Evolutionary conservation across 2,113 vertebrate genomes (phyloP).

Genomic region (Sciurus niger): DNA sequence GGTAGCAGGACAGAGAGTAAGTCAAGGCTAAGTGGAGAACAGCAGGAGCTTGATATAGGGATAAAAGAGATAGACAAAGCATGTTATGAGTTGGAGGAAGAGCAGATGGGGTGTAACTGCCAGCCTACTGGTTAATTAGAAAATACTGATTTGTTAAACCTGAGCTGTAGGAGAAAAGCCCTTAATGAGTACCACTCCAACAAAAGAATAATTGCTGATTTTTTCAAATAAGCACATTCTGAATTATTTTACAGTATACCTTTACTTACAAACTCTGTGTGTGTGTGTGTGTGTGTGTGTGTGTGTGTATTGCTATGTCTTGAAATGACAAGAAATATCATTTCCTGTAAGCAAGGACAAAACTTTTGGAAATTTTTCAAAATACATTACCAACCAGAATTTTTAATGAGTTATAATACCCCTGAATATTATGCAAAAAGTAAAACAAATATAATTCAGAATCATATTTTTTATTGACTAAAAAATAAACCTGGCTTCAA

Average conservation of each 20-base stretch:
- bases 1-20: slow-evolving; percentile 46
- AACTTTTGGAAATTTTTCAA: slow-evolving; percentile 7
- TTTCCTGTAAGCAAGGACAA: slow-evolving; percentile 46
- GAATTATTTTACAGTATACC: not conserved
- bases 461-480: not conserved
- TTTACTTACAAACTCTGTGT: slow-evolving; percentile 42
- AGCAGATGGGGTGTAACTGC: slow-evolving; percentile 57
- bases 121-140: slow-evolving; percentile 48
- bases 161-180: not conserved
- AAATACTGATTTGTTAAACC: slow-evolving; percentile 58
- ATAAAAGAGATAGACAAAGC: slow-evolving; percentile 26
- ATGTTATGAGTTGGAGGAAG: not conserved
- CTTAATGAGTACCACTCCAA: not conserved
- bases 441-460: slow-evolving; percentile 55
- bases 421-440: slow-evolving; percentile 24
- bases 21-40: not conserved
- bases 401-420: not conserved
- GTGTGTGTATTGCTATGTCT: not conserved
- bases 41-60: not conserved
- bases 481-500: slow-evolving; percentile 31
- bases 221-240: not conserved
- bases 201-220: not conserved
- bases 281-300: too few species aligned
- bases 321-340: slow-evolving; percentile 39
- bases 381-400: slow-evolving; percentile 38